Base-by-base conservation (phyloP, 2,888 invertebrate genomes). In the Gonocerus acuteangulatus region DNA sequence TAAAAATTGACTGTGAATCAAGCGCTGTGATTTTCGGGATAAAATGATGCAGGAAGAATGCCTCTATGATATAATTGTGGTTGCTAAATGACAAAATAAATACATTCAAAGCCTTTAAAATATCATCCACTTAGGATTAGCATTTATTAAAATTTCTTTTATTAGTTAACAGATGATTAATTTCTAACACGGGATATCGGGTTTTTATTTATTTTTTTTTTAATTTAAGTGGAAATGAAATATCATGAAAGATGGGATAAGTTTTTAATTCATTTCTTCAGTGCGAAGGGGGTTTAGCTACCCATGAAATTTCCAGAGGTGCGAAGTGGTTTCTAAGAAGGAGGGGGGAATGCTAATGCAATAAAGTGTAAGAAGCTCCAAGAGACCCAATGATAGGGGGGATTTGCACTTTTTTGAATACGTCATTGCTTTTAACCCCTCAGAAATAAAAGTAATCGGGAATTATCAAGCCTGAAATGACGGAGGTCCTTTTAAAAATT, bases 391-490 rank as follows among this genome's bases (percentile, higher is more conserved):
- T 66, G 65, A 66, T 66, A 66, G 65, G 60, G 65, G 60, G 63
- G 64, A 64, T 66, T 65, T 66, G 62, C 63, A 60, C 67, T 67
- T 63, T n/a, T 67, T 67, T 66, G 65, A 63, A 68, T 67, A 67
- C 66, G 64, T 65, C 65, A 62, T 64, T 60, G 61, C 65, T 15
- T 13, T n/a, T n/a, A n/a, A 15, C 54, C 48, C 39, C 52, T 22
- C 39, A n/a, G 36, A 65, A 65, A 65, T 65, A 65, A 65, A 65
- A 65, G 65, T 65, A 65, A 65, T 65, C 61, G 63, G 60, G 57
- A 65, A 65, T 65, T 65, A 65, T 62, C 62, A 47, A 48, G 19
- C 23, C 32, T 34, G 48, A 48, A 51, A 49, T 23, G 49, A 23
- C 57, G 44, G 18, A 34, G 42, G 49, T 47, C 18, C 32, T 23